phyloP scores from a whole-genome alignment of 2,113 vertebrate species.

The Gorsachius goisagi region DNA sequence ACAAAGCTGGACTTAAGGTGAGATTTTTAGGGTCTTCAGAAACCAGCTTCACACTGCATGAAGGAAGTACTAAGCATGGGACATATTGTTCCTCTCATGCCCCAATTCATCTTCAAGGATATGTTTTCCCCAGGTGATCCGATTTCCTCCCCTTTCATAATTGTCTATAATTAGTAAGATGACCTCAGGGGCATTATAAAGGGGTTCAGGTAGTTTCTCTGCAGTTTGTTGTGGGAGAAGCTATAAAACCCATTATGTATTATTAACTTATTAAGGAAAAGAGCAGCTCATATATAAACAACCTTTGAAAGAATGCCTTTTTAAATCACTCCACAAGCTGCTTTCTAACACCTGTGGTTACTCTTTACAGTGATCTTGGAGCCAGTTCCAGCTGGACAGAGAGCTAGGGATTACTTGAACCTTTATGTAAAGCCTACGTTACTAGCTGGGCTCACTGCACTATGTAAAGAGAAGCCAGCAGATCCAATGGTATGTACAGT shows the following conservation, averaged over 20 bases:
- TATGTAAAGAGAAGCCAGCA: constrained; percentile 89
- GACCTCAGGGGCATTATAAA: background rate
- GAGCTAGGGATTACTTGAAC: constrained; percentile 86
- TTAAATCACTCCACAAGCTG: background rate
- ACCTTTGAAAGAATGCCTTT: background rate
- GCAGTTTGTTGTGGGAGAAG: background rate
- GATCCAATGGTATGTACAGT: constrained; percentile 84
- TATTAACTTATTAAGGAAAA: background rate
- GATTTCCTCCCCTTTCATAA: background rate
- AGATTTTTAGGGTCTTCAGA: background rate
- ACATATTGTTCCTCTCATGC: background rate
- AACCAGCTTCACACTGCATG: background rate
- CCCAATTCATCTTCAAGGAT: background rate
- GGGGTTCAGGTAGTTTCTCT: background rate
- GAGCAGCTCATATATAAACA: background rate
- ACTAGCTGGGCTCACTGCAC: constrained; percentile 85
- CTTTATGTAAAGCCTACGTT: constrained; percentile 84
- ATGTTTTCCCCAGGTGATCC: background rate
- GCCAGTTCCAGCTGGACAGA: constrained; percentile 77
- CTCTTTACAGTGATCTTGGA: constrained; percentile 81
- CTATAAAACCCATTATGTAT: background rate
- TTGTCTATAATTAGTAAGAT: background rate
- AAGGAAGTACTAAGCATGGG: background rate
- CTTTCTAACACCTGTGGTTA: background rate
- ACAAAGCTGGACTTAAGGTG: background rate